A percentile compares a stretch with the other conserved stretches of the same genome.
Conservation (phyloP, 2,888 invertebrate species). For the Siphlonurus alternatus region DNA sequence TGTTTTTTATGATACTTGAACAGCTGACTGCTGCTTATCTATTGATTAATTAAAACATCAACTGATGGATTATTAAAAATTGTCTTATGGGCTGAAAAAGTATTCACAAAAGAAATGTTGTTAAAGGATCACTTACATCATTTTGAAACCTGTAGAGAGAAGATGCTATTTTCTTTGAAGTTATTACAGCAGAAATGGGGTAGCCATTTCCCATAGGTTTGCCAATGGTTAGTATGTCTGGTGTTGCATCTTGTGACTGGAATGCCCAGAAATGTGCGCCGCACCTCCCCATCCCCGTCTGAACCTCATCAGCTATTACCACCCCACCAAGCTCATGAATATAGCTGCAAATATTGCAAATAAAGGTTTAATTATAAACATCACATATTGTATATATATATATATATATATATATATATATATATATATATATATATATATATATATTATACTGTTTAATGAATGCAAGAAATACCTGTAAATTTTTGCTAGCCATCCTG, state of each 20-base stretch:
- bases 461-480: no score
- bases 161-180: conserved; percentile 33
- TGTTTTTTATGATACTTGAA: no score
- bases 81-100: background rate
- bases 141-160: conserved; percentile 19
- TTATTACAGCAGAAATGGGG: conserved; percentile 39
- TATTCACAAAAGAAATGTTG: no score
- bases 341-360: conserved; percentile 21
- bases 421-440: conserved; percentile 5
- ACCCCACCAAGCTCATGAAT: conserved; percentile 33
- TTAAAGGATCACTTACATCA: conserved; percentile 9
- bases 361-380: background rate
- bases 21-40: no score
- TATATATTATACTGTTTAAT: background rate
- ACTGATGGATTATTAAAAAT: background rate
- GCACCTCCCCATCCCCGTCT: conserved; percentile 37
- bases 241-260: conserved; percentile 29
- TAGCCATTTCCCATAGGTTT: conserved; percentile 32
- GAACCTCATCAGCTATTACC: conserved; percentile 39
- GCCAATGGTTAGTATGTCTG: conserved; percentile 32
- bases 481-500: conserved; percentile 17
- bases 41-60: no score
- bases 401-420: conserved; percentile 5
- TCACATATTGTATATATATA: background rate
- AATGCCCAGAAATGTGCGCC: conserved; percentile 41